Percentiles rank a stretch among this genome's conserved stretches.
Evolutionary conservation across 35 echinoderm and acorn worm genomes (phyloP).

Genomic region (Acanthaster planci): DNA sequence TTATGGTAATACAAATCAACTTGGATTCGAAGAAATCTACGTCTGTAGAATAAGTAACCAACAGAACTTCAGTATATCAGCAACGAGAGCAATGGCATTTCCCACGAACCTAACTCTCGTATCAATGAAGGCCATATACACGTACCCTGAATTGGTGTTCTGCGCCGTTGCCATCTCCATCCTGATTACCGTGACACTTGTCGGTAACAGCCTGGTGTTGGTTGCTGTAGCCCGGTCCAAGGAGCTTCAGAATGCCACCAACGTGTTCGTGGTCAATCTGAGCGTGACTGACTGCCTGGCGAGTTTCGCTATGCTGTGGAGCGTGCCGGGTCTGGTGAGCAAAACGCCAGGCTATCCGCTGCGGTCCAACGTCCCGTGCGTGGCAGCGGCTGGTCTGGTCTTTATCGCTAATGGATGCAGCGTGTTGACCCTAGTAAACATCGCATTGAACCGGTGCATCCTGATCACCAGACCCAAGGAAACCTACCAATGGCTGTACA

Average conservation of each 20-base stretch:
- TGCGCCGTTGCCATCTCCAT: constrained; percentile 43
- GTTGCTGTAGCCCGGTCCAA: constrained; percentile 47
- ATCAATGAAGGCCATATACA: too few species aligned
- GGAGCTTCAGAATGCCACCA: constrained; percentile 64
- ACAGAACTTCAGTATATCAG: too few species aligned
- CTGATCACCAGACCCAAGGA: constrained; percentile 51
- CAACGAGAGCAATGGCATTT: too few species aligned
- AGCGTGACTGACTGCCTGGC: constrained; percentile 70
- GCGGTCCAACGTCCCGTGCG: constrained; percentile 49
- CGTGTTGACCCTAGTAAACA: constrained; percentile 66
- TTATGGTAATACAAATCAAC: too few species aligned
- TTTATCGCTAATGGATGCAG: constrained; percentile 66
- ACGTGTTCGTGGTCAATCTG: constrained; percentile 88
- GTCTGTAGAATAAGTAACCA: too few species aligned
- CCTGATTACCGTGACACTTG: constrained; percentile 38
- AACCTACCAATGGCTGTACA: constrained; percentile 48
- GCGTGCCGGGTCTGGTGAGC: constrained; percentile 56
- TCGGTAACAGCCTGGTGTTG: constrained; percentile 68
- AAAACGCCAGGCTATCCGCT: constrained; percentile 56
- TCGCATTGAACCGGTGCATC: constrained; percentile 66
- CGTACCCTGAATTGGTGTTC: constrained; percentile 10
- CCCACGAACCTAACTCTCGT: too few species aligned
- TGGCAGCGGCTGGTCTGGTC: constrained; percentile 21
- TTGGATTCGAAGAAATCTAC: too few species aligned
- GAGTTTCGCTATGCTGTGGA: constrained; percentile 45